Percentiles rank a stretch among this genome's conserved stretches.
phyloP scores from a whole-genome alignment of 2,113 vertebrate genomes.

The Ailuropoda melanoleuca region DNA sequence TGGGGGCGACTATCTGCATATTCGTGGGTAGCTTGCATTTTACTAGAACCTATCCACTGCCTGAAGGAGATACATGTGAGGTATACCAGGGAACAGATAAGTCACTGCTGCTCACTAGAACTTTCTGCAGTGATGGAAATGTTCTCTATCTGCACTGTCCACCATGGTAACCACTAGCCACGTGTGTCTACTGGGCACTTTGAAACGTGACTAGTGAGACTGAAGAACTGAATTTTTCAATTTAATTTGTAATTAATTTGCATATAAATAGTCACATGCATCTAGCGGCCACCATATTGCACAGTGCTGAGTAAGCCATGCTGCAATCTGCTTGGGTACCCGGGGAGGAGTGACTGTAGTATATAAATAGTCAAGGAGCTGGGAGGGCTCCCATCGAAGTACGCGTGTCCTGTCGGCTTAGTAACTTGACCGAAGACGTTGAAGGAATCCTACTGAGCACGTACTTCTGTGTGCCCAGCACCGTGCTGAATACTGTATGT shows the following conservation, averaged over 20 bases:
- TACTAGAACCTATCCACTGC: not conserved
- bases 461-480: rapidly evolving
- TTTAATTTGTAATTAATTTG: not conserved
- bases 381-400: not conserved
- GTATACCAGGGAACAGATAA: too few species aligned
- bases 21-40: not conserved
- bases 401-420: not conserved
- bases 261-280: not conserved
- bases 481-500: rapidly evolving
- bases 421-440: not conserved
- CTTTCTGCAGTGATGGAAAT: not conserved
- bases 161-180: not conserved
- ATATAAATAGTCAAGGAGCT: not conserved
- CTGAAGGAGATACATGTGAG: not conserved
- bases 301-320: not conserved
- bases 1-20: not conserved
- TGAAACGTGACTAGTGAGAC: not conserved
- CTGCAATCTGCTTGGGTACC: not conserved
- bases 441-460: rapidly evolving
- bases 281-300: not conserved
- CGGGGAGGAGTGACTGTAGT: not conserved
- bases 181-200: not conserved
- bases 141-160: not conserved
- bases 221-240: not conserved
- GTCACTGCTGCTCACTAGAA: not conserved